These are phyloP conservation scores for Uria aalge DNA, from an alignment of 2,113 vertebrate species.

Conservation along the genomic window DNA sequence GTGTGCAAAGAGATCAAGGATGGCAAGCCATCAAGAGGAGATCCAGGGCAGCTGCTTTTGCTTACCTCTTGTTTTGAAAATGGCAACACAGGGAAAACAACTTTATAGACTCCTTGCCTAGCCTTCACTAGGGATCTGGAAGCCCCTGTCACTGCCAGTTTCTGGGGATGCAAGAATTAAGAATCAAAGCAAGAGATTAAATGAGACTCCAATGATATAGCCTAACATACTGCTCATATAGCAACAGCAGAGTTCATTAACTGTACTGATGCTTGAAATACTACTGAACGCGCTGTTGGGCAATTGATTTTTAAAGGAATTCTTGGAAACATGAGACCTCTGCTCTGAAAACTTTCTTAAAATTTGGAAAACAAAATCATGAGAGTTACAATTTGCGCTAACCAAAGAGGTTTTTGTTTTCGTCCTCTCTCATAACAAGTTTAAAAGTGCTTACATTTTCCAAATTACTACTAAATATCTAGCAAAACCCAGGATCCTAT, in stretches of 20 bases:
- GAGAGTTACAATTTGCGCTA: neutral
- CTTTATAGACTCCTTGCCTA: neutral
- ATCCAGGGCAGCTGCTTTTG: slow-evolving; percentile 81
- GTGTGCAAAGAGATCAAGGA: slow-evolving; percentile 43
- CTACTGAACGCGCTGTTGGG: neutral
- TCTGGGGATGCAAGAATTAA: neutral
- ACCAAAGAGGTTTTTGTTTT: neutral
- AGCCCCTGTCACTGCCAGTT: neutral
- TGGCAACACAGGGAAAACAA: slow-evolving; percentile 70
- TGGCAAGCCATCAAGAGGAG: slow-evolving; percentile 36
- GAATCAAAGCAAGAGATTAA: neutral
- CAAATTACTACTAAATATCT: neutral
- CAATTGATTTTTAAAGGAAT: neutral
- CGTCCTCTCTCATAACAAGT: neutral
- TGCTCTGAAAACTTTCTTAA: neutral
- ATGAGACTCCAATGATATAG: neutral
- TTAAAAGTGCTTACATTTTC: neutral
- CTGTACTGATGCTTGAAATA: neutral
- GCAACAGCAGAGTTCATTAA: neutral
- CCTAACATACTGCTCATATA: neutral
- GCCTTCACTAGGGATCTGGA: neutral
- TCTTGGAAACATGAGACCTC: neutral
- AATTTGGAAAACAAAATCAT: neutral
- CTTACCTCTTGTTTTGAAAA: slow-evolving; percentile 82
- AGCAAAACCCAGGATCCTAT: neutral